These are phyloP conservation scores for Rallus crepitans DNA, from an alignment of 2,797 vertebrate genomes.

Conservation along the genomic window DNA sequence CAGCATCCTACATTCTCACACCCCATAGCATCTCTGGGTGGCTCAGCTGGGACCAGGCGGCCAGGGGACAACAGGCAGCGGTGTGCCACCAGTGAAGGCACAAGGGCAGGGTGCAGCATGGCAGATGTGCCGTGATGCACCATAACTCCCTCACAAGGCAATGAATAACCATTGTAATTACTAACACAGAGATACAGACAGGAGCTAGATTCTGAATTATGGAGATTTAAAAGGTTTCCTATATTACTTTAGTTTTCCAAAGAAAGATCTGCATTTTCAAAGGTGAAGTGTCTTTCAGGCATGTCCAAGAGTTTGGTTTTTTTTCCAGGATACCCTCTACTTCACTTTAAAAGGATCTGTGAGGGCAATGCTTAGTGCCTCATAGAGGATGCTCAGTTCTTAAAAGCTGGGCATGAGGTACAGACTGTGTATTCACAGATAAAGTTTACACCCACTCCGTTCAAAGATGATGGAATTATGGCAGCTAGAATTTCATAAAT, in stretches of 20 bases:
- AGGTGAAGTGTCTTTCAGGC: not conserved
- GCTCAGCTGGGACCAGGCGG: not conserved
- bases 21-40: fast-evolving
- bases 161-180: not conserved
- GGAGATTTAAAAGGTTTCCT: not conserved
- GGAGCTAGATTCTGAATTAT: not conserved
- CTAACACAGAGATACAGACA: not conserved
- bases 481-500: not conserved
- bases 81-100: fast-evolving
- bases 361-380: not conserved
- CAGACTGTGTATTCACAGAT: not conserved
- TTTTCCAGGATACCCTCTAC: not conserved
- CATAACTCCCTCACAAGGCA: not conserved
- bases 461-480: not conserved
- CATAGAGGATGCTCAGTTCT: not conserved
- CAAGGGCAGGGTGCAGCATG: not conserved
- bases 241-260: not conserved
- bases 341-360: not conserved
- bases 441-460: not conserved
- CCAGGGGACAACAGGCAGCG: fast-evolving
- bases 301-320: not conserved
- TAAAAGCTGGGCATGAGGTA: not conserved
- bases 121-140: not conserved
- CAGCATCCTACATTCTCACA: not conserved
- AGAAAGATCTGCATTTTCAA: not conserved